Evolutionary conservation across 2,888 invertebrate species (phyloP), one percentile per base, ranked within the genome.

Genomic region (Pedicia rivosa): DNA sequence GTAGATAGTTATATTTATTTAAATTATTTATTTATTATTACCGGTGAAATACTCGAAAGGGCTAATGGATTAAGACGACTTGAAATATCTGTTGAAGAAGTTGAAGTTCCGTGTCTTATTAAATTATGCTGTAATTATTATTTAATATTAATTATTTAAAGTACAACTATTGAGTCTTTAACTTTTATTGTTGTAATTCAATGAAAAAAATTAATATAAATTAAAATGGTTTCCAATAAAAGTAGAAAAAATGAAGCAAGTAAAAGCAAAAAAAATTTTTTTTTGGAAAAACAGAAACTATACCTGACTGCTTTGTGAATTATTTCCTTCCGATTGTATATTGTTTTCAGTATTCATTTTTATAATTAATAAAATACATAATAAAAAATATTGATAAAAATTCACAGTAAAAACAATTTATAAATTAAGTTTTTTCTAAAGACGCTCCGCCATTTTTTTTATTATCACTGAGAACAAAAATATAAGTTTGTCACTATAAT

Each of bases 261-360:
- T 32, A 13, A 14, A 20, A 20, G 17, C 5, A 20, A 20, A 6
- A 6, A 20, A 6, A 10, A 17, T 16, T 31, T 32, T 10, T n/a
- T 14, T 22, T 14, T 12, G 13, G 15, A 15, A 15, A 13, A 29
- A 29, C 4, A 29, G 10, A 12, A 12, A 12, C 20, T 14, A 19
- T 22, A 33, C 33, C 33, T 33, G 22, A 33, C 8, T 14, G 15
- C 20, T 22, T 14, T 20, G 22, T n/a, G 20, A 22, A 33, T 33
- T 33, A 33, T 33, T 33, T 24, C 24, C 33, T 24, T 33, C 22
- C 22, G 33, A 33, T 33, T 33, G 33, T 15, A 33, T 10, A 33
- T 33, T 24, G n/a, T 24, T 20, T 24, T 33, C 33, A 8, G 33
- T 5, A 33, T 33, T 33, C 33, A 33, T 33, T 24, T 33, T 33